These are phyloP conservation scores for Drosophila watanabei DNA, from an alignment of 1,140 invertebrate genomes.

Conservation along the genomic window DNA sequence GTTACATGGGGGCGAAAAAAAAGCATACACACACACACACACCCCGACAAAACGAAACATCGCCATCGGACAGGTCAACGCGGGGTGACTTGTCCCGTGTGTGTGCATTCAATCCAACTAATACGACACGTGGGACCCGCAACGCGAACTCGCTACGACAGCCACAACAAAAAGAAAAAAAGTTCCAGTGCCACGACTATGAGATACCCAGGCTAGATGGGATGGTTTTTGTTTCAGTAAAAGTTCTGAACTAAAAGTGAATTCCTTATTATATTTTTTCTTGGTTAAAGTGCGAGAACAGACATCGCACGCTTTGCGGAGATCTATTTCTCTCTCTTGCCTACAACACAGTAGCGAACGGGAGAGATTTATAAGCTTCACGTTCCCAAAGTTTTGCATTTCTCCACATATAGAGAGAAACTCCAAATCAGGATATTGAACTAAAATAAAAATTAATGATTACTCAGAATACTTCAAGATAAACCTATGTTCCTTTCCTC, in stretches of 20 bases:
- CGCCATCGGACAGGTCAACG: conserved; percentile 40
- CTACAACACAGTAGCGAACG: too few relatives aligned
- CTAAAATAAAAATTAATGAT: neutral
- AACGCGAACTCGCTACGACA: conserved; percentile 40
- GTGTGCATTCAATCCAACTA: conserved; percentile 65
- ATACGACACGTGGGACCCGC: conserved; percentile 71
- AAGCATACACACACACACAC: conserved; percentile 4
- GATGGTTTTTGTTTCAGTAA: too few relatives aligned
- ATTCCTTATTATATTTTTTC: too few relatives aligned
- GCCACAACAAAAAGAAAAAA: conserved; percentile 4
- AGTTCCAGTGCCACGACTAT: neutral
- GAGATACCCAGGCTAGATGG: neutral
- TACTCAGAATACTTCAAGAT: neutral
- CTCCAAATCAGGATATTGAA: neutral
- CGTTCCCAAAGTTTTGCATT: too few relatives aligned
- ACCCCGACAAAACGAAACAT: conserved; percentile 16
- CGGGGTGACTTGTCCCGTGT: conserved; percentile 25
- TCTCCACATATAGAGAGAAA: neutral
- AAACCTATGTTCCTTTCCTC: neutral
- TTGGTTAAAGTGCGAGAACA: too few relatives aligned
- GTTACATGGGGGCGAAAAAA: conserved; percentile 38
- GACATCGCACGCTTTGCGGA: too few relatives aligned
- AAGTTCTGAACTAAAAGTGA: too few relatives aligned
- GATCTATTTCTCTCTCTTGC: too few relatives aligned
- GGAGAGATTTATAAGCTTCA: too few relatives aligned